Base-by-base conservation (phyloP, 2,888 invertebrate genomes). In the Lampropteryx suffumata region DNA sequence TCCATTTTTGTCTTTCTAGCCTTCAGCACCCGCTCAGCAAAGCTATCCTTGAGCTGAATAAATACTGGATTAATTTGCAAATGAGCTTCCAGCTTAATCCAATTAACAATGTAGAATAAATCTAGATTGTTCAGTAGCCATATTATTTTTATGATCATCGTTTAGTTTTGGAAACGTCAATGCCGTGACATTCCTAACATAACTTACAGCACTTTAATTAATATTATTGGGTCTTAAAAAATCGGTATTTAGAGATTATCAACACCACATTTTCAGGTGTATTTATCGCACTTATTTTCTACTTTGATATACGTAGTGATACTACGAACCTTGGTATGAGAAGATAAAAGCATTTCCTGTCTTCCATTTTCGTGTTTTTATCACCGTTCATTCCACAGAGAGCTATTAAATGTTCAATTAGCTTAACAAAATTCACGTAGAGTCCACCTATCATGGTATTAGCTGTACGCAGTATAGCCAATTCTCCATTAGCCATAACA, bases 401-500 rank as follows among this genome's bases (percentile, higher is more conserved):
- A 30, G 10, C 37, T 28, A 12, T 32, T 17, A 12, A 21, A 30
- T 17, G 24, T 27, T 11, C 27, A 35, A 40, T 43, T 46, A 37
- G 24, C 24, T 11, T 46, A 42, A 46, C 36, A 36, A 36, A 17
- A 27, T 40, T 41, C 29, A 17, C 39, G 40, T 28, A 29, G 13
- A 13, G 4, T 14, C 26, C 51, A 54, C 39, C 33, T 43, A 55
- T 58, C 48, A 37, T 13, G 41, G 44, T 36, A 57, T 51, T 51
- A 48, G 17, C 26, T 29, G 46, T 39, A 41, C 42, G 26, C 48
- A 53, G 55, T 50, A 53, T 50, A 49, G 36, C 49, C 41, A 44
- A 51, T 57, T 42, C 12, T 34, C 52, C 39, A 49, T 53, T 49
- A 48, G 40, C 45, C 32, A 45, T 51, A 45, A 51, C 49, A 43